Percentiles rank a stretch among this genome's conserved stretches.
These are phyloP conservation scores for Apodemus speciosus DNA, from an alignment of 2,113 vertebrate species.

Conservation along the genomic window DNA sequence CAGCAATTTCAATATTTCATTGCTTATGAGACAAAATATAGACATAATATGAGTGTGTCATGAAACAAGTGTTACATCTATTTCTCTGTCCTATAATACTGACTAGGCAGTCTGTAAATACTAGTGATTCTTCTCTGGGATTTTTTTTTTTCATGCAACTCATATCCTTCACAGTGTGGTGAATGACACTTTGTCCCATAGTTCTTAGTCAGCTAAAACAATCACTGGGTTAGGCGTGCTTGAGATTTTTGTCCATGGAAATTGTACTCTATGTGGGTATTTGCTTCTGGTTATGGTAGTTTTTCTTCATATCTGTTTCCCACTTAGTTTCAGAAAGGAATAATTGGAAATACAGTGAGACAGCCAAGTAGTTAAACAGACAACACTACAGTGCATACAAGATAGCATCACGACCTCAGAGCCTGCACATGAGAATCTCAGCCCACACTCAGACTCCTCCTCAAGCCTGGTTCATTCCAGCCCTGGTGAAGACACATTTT, in stretches of 20 bases:
- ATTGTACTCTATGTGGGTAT: not conserved
- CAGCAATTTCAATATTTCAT: not conserved
- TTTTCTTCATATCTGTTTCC: slow-evolving; percentile 37
- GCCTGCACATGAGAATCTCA: not conserved
- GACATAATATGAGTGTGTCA: not conserved
- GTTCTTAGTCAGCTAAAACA: slow-evolving; percentile 29
- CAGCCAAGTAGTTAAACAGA: slow-evolving; percentile 26
- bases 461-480: not conserved
- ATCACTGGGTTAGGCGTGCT: not conserved
- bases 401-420: not conserved
- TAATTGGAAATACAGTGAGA: not conserved
- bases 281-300: not conserved
- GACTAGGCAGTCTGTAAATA: not conserved
- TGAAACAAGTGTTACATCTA: not conserved
- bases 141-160: not conserved
- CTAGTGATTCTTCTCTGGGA: not conserved
- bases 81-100: not conserved
- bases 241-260: not conserved
- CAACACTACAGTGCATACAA: not conserved
- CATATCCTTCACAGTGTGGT: not conserved
- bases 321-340: not conserved
- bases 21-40: slow-evolving; percentile 12
- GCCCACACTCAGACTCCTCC: not conserved
- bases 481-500: slow-evolving; percentile 10
- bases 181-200: not conserved